Evolutionary conservation across 2,113 vertebrate species (phyloP).

Genomic region (Myanophis thanlyinensis): DNA sequence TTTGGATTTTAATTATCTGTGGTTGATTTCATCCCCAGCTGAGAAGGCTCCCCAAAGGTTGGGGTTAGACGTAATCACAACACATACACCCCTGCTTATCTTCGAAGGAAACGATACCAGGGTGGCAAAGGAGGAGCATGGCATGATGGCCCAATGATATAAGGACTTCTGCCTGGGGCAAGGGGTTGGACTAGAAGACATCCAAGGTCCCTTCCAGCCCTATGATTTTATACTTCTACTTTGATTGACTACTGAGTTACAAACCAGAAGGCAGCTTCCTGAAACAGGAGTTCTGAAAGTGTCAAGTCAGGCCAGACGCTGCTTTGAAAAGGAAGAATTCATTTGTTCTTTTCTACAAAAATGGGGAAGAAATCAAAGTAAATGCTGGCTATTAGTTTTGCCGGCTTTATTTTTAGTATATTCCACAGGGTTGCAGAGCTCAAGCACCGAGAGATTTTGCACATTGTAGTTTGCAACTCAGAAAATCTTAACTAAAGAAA

Average conservation of each 20-base stretch:
- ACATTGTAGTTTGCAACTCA: constrained; percentile 26
- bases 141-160: neutral
- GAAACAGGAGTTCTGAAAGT: neutral
- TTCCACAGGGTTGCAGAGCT: neutral
- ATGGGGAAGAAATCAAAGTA: neutral
- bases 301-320: neutral
- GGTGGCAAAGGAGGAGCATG: neutral
- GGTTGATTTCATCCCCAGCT: neutral
- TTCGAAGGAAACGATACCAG: neutral
- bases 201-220: neutral
- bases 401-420: too few species aligned
- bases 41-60: neutral
- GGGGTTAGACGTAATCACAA: neutral
- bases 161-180: neutral
- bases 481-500: constrained; percentile 2
- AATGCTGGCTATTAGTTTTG: neutral
- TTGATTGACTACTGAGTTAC: neutral
- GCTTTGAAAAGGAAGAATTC: neutral
- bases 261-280: neutral
- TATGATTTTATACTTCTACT: neutral
- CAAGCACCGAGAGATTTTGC: neutral
- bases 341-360: neutral
- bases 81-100: neutral
- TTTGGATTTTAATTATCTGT: neutral
- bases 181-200: neutral